phyloP scores from a whole-genome alignment of 2,888 invertebrate species.

The Plagodis dolabraria region DNA sequence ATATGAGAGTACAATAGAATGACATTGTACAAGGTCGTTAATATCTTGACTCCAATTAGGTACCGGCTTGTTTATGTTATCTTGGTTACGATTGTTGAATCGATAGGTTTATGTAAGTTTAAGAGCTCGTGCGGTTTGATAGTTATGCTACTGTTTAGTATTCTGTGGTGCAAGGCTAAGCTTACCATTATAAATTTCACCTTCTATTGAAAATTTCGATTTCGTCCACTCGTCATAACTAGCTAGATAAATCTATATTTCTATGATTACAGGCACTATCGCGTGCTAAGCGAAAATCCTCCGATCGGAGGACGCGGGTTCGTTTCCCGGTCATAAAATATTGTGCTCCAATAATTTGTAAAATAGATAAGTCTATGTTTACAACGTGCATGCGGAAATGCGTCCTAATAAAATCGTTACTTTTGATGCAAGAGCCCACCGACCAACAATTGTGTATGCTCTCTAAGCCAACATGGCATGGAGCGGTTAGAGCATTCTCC shows the following conservation, averaged over 20 bases:
- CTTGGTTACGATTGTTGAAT: slow-evolving; percentile 25
- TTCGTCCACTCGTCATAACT: not conserved
- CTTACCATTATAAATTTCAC: not conserved
- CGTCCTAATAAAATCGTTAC: not conserved
- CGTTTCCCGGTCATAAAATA: too few relatives aligned
- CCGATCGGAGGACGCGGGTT: too few relatives aligned
- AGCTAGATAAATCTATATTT: not conserved
- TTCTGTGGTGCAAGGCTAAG: not conserved
- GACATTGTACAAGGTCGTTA: slow-evolving; percentile 73
- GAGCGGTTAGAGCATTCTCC: too few relatives aligned
- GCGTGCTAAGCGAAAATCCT: too few relatives aligned
- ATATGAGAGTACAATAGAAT: slow-evolving; percentile 42
- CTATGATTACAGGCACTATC: too few relatives aligned
- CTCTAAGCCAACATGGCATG: too few relatives aligned
- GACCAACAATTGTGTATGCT: too few relatives aligned
- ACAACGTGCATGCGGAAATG: not conserved
- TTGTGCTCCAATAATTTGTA: too few relatives aligned
- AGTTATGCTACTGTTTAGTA: not conserved
- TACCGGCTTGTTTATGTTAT: slow-evolving; percentile 21
- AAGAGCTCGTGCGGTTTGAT: slow-evolving; percentile 1
- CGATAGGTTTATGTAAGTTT: slow-evolving; percentile 19
- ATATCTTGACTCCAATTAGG: slow-evolving; percentile 41
- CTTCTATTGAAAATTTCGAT: not conserved
- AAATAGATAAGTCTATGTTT: too few relatives aligned
- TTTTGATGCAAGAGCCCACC: not conserved